Conservation (phyloP, 2,888 invertebrate genomes). For the Stenodema calcarata region DNA sequence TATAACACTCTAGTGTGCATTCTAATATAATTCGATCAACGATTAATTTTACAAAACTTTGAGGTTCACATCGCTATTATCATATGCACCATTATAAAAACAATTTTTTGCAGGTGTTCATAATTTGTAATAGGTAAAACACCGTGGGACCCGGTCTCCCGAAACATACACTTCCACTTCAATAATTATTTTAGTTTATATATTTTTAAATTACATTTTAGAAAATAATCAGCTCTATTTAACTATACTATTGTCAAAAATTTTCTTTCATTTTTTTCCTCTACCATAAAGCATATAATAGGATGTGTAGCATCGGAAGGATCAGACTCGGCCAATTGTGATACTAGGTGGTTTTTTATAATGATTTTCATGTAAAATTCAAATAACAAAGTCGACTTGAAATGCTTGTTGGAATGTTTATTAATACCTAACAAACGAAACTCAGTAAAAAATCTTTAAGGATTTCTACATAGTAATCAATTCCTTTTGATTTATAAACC, state of each 20-base stretch:
- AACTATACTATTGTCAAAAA: slow-evolving; percentile 50
- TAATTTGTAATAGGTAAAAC: slow-evolving; percentile 46
- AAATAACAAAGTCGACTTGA: neutral
- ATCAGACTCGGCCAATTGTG: slow-evolving; percentile 49
- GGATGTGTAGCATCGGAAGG: slow-evolving; percentile 47
- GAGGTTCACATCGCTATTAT: slow-evolving; percentile 53
- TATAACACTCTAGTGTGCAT: slow-evolving; percentile 52
- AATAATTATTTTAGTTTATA: slow-evolving; percentile 48
- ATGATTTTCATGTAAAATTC: neutral
- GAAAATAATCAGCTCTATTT: slow-evolving; percentile 49
- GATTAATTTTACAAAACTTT: slow-evolving; percentile 53
- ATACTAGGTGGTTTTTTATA: neutral
- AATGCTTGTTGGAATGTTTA: neutral
- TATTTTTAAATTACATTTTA: slow-evolving; percentile 41
- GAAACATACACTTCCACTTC: slow-evolving; percentile 49
- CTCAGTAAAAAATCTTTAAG: neutral
- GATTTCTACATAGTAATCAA: slow-evolving; percentile 26
- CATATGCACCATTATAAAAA: slow-evolving; percentile 50
- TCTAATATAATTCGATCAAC: slow-evolving; percentile 54
- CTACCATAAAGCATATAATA: slow-evolving; percentile 42
- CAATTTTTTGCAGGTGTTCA: slow-evolving; percentile 47
- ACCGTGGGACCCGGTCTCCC: slow-evolving; percentile 47
- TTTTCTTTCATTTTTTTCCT: slow-evolving; percentile 38
- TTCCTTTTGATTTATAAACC: slow-evolving; percentile 36
- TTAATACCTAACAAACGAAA: neutral